Conservation (phyloP, 2,888 invertebrate species). For the Lasioglossum morio region DNA sequence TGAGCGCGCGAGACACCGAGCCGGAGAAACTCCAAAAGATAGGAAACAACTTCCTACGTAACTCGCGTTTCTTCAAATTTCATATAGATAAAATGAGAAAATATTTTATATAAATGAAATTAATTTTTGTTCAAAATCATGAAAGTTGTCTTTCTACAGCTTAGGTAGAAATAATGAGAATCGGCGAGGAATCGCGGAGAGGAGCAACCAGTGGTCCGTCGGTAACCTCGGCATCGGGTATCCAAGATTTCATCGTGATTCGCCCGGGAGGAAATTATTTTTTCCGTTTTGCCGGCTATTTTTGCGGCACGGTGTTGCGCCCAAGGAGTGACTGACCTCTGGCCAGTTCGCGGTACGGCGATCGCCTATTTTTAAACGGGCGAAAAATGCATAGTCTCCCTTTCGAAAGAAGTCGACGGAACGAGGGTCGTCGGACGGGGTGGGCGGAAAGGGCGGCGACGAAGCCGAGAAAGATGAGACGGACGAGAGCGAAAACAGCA, state of each 20-base stretch:
- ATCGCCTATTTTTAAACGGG: constrained; percentile 82
- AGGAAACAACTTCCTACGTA: not conserved
- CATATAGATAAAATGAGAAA: too few species aligned
- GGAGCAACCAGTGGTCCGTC: constrained; percentile 13
- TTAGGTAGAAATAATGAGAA: not conserved
- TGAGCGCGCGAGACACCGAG: not conserved
- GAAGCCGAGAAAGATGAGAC: constrained; percentile 19
- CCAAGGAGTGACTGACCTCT: constrained; percentile 84
- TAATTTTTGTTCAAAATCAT: not conserved
- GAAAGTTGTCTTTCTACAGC: not conserved
- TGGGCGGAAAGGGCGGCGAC: constrained; percentile 1
- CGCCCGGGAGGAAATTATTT: constrained; percentile 72
- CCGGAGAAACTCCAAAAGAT: not conserved
- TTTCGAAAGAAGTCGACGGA: constrained; percentile 69
- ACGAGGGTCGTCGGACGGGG: constrained; percentile 35
- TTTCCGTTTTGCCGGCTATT: constrained; percentile 80
- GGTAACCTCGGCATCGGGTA: constrained; percentile 37
- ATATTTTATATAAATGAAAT: too few species aligned
- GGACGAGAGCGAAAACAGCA: constrained; percentile 11
- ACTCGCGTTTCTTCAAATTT: not conserved
- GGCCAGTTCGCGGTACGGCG: constrained; percentile 81
- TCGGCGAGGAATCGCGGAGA: constrained; percentile 4
- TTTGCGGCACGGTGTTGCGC: constrained; percentile 75
- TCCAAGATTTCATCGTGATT: constrained; percentile 56
- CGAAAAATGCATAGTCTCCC: constrained; percentile 82